Evolutionary conservation across 2,113 vertebrate species (phyloP).

Genomic region (Nannobrachium achirus): DNA sequence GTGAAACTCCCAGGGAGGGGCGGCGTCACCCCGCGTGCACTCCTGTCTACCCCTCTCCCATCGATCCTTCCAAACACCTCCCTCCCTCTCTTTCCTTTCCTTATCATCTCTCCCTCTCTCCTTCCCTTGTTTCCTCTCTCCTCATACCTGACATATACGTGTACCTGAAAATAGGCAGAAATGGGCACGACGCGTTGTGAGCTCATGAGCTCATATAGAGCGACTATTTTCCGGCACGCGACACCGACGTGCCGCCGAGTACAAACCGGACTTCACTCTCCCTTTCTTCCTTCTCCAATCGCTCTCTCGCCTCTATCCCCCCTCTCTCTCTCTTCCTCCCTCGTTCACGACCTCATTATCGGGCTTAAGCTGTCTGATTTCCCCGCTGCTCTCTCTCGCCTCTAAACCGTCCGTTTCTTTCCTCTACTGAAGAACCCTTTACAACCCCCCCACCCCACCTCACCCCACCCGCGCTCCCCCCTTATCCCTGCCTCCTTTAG

Average conservation of each 20-base stretch:
- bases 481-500: not conserved
- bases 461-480: not conserved
- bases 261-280: not conserved
- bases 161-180: too few relatives aligned
- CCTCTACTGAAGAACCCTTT: not conserved
- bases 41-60: not conserved
- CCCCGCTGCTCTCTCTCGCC: not conserved
- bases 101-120: not conserved
- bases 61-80: not conserved
- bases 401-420: not conserved
- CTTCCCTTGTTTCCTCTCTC: not conserved
- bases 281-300: not conserved
- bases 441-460: not conserved
- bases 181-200: too few relatives aligned
- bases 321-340: not conserved
- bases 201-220: too few relatives aligned
- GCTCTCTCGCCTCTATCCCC: not conserved
- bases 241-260: too few relatives aligned
- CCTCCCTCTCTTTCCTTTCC: not conserved
- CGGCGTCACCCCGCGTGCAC: not conserved
- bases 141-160: too few relatives aligned
- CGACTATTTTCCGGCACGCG: too few relatives aligned
- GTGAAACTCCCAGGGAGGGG: not conserved
- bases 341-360: conserved; percentile 1
- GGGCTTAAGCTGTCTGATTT: not conserved